phyloP scores from a whole-genome alignment of 2,113 vertebrate genomes.

The Lontra canadensis region DNA sequence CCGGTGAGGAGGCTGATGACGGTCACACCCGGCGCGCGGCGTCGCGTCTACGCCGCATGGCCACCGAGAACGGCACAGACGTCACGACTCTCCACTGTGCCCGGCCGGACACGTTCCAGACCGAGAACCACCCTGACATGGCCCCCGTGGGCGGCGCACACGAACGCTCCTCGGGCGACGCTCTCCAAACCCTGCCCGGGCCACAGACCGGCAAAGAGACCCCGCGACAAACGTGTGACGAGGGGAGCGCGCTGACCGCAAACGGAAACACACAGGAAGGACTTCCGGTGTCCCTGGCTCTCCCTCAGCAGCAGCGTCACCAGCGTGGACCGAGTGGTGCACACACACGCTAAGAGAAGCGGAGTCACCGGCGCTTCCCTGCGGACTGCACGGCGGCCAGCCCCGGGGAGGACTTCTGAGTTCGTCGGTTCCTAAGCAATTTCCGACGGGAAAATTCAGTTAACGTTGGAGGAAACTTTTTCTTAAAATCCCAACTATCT shows the following conservation, averaged over 20 bases:
- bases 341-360: background rate
- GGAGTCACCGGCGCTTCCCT: background rate
- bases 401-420: background rate
- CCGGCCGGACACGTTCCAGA: too few species aligned
- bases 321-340: background rate
- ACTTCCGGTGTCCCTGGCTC: background rate
- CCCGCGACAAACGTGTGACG: background rate
- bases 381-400: background rate
- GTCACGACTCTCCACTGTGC: too few species aligned
- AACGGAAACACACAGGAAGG: too few species aligned
- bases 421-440: background rate
- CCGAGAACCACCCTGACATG: background rate
- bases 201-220: background rate
- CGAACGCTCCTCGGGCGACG: background rate
- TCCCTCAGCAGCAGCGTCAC: background rate
- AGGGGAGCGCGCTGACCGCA: background rate
- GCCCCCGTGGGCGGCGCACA: too few species aligned
- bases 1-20: too few species aligned
- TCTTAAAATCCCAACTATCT: background rate
- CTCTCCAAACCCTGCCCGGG: background rate
- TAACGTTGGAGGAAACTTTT: background rate
- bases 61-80: too few species aligned
- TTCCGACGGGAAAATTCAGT: background rate
- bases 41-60: too few species aligned
- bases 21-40: too few species aligned